These are phyloP conservation scores for Copsychus sechellarum DNA, from an alignment of 2,113 vertebrate genomes.

Conservation along the genomic window DNA sequence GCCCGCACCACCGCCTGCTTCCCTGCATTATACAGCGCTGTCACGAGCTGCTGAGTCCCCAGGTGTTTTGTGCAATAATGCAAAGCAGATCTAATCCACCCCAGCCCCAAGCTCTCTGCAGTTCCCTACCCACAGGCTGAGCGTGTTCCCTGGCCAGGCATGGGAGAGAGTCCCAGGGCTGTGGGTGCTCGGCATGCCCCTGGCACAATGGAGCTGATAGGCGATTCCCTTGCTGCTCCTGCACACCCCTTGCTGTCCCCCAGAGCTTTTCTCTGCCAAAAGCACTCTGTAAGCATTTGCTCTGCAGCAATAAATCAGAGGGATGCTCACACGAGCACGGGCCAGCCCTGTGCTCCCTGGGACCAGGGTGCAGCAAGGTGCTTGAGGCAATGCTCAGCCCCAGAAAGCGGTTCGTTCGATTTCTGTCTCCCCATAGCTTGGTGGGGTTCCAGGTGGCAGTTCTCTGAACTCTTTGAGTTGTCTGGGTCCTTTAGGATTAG, in stretches of 20 bases:
- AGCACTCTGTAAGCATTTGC: neutral
- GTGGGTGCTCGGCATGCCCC: neutral
- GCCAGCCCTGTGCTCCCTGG: neutral
- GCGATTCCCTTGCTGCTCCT: neutral
- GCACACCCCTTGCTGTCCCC: neutral
- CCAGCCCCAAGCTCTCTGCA: neutral
- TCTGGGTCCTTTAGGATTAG: neutral
- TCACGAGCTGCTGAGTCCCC: neutral
- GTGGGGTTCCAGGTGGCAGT: accelerated
- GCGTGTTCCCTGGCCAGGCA: accelerated
- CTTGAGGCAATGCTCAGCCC: neutral
- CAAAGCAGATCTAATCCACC: constrained; percentile 20
- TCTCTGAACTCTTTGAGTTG: neutral
- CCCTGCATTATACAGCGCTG: neutral
- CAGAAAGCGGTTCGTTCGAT: neutral
- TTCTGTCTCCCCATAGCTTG: neutral
- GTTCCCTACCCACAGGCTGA: neutral
- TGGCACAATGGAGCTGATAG: accelerated
- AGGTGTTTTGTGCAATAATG: constrained; percentile 15
- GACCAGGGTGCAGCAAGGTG: neutral
- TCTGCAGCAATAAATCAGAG: constrained; percentile 30
- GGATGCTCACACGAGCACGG: neutral
- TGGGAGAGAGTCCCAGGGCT: neutral
- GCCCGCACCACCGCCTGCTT: neutral
- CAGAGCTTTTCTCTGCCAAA: neutral